Percentiles rank a stretch among this genome's conserved stretches.
Evolutionary conservation across 2,888 invertebrate genomes (phyloP).

Genomic region (Erebia aethiops): DNA sequence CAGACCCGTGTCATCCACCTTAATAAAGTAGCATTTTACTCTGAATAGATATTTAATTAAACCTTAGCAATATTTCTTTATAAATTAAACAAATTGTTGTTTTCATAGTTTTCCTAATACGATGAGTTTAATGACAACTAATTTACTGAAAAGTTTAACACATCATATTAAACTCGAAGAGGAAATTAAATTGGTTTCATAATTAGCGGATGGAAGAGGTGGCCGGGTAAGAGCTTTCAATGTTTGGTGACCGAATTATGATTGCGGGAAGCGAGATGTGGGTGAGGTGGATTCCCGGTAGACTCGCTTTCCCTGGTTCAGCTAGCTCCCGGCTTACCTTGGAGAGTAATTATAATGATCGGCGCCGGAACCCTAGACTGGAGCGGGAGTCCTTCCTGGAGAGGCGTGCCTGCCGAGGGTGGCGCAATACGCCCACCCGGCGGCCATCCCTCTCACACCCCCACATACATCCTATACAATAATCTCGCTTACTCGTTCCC

Average conservation of each 20-base stretch:
- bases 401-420: constrained; percentile 79
- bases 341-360: constrained; percentile 83
- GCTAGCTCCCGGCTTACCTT: constrained; percentile 77
- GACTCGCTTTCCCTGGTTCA: constrained; percentile 68
- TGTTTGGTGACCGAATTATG: constrained; percentile 69
- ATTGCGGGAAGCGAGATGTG: constrained; percentile 60
- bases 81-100: neutral
- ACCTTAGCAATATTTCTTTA: neutral
- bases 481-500: constrained; percentile 55
- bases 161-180: constrained; percentile 45
- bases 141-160: constrained; percentile 15
- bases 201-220: constrained; percentile 61
- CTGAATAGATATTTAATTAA: too few species aligned
- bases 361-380: constrained; percentile 78
- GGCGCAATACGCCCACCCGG: constrained; percentile 78
- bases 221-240: constrained; percentile 69
- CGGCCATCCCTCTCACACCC: constrained; percentile 56
- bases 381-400: constrained; percentile 78
- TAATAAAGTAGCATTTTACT: too few species aligned
- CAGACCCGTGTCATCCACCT: too few species aligned
- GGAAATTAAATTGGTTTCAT: constrained; percentile 66
- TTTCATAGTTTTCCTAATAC: neutral
- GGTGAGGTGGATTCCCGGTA: constrained; percentile 62
- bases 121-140: constrained; percentile 1
- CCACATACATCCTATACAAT: constrained; percentile 38